phyloP scores from a whole-genome alignment of 37 sponge, comb jelly and placozoan genomes.

The Axinella damicornis region DNA sequence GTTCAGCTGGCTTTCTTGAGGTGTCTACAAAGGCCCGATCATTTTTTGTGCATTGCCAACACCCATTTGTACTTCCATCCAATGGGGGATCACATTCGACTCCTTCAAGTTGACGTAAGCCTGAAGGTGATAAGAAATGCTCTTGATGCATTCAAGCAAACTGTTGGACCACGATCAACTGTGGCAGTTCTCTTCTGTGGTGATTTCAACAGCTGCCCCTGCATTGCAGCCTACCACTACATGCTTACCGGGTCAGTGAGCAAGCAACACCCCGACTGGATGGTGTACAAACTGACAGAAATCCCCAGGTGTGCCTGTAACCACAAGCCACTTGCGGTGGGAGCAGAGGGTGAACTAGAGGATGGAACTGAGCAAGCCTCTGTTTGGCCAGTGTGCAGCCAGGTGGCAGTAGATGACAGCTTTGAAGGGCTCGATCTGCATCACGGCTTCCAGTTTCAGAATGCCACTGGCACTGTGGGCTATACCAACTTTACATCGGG shows the following conservation, averaged over 20 bases:
- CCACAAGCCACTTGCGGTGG: neutral
- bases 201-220: constrained; percentile 91
- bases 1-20: constrained; percentile 44
- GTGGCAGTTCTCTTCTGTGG: constrained; percentile 73
- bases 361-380: neutral
- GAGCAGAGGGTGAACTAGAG: neutral
- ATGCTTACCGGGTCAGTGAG: constrained; percentile 44
- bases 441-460: constrained; percentile 59
- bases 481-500: constrained; percentile 77
- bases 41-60: constrained; percentile 63
- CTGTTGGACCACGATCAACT: neutral
- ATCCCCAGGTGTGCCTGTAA: constrained; percentile 50
- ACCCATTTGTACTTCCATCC: constrained; percentile 88
- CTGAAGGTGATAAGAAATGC: constrained; percentile 25
- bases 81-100: constrained; percentile 71
- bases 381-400: too few species aligned
- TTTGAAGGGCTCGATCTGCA: constrained; percentile 52
- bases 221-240: constrained; percentile 73
- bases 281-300: constrained; percentile 19
- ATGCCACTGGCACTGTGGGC: constrained; percentile 55
- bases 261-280: constrained; percentile 67
- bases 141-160: constrained; percentile 26
- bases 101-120: constrained; percentile 74
- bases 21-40: constrained; percentile 1
- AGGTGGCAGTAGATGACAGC: neutral